Evolutionary conservation across 2,888 invertebrate species (phyloP).

Genomic region (Sialis fuliginosa): DNA sequence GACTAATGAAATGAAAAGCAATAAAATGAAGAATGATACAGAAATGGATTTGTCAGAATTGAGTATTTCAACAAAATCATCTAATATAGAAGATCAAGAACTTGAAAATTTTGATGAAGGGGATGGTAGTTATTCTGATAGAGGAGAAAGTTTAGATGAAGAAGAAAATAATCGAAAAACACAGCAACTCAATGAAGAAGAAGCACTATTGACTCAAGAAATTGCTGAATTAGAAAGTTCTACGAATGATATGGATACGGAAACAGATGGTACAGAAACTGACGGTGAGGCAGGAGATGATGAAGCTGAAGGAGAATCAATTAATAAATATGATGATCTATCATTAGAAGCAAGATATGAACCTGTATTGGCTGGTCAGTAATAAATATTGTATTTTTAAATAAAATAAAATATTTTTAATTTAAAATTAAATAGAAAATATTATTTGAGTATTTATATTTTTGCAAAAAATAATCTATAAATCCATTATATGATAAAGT

Average conservation of each 20-base stretch:
- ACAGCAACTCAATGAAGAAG: conserved; percentile 49
- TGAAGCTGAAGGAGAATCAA: conserved; percentile 18
- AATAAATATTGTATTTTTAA: not conserved
- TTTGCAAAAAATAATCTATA: no score
- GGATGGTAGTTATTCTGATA: conserved; percentile 27
- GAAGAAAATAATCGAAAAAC: conserved; percentile 52
- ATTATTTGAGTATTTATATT: not conserved
- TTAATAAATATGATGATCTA: conserved; percentile 26
- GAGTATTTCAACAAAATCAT: not conserved
- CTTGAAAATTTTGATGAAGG: conserved; percentile 10
- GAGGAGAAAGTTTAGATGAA: conserved; percentile 38
- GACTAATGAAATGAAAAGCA: not conserved
- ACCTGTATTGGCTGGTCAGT: conserved; percentile 40
- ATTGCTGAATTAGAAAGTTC: conserved; percentile 56
- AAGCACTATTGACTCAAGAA: conserved; percentile 55
- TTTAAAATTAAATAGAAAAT: not conserved
- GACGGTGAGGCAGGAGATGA: conserved; percentile 38
- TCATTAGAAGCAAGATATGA: conserved; percentile 51
- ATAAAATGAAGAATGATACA: not conserved
- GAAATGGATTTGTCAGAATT: not conserved
- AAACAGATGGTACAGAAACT: conserved; percentile 64
- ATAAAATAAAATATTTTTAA: not conserved
- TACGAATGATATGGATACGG: conserved; percentile 61
- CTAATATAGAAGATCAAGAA: conserved; percentile 12
- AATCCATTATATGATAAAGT: not conserved